Base-by-base conservation (phyloP, 2,888 invertebrate genomes). In the Drosophila quasianomalipes region DNA sequence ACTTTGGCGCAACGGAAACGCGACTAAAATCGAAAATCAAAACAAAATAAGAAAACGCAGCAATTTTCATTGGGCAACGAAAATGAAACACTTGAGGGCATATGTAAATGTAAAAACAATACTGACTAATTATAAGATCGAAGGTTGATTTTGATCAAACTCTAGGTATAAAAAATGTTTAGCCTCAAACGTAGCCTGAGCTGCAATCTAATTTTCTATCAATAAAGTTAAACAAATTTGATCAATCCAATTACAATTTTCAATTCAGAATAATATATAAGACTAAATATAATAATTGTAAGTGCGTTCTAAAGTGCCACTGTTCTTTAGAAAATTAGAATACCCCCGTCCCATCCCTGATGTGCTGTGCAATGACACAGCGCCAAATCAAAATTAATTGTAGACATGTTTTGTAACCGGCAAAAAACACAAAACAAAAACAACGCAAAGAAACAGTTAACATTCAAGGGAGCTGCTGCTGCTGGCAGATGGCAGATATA, bases 321-420 rank as follows among this genome's bases (percentile, higher is more conserved):
- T 7, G 31, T 39, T 33, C 33, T 41, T 70, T 19, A 35, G 26
- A 41, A 51, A 41, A 41, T 69, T 51, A 35, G n/a, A 41, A 59
- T 51, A 30, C 30, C 12, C 37, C 10, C 14, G 3, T n/a, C 7
- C 19, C 37, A n/a, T 28, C 19, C 19, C 5, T 6, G 16, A 26
- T 22, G 66, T 55, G 54, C 71, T 60, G 70, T 28, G 62, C 49
- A 41, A 76, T 79, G 83, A 85, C 76, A 53, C 81, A 72, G 85
- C 88, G 63, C n/a, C 74, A 74, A 81, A 57, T 54, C 35, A 70
- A 70, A 73, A 59, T 28, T 55, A 62, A 70, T 54, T 67, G 61
- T 54, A 51, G 37, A 79, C 68, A 71, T 75, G 74, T 91, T 91
- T 91, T 91, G 89, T 91, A 91, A 91, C 82, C 78, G 75, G 75